These are phyloP conservation scores for Acipenser ruthenus DNA, from an alignment of 2,797 vertebrate species.

Conservation along the genomic window DNA sequence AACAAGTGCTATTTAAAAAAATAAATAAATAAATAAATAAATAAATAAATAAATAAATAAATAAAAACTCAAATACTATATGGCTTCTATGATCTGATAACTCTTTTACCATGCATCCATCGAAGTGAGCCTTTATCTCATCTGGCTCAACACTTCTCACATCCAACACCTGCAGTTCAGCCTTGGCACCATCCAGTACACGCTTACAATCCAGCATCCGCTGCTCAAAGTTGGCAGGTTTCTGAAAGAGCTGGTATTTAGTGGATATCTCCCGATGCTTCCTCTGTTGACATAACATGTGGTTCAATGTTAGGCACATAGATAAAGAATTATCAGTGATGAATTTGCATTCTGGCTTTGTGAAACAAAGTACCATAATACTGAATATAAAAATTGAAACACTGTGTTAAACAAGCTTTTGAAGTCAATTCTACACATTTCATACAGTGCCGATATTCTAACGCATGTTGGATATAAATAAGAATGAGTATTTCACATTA, in stretches of 20 bases:
- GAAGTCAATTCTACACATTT: too few species aligned
- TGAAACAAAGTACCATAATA: too few species aligned
- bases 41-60: too few species aligned
- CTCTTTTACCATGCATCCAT: slow-evolving; percentile 80
- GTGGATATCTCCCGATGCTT: slow-evolving; percentile 90
- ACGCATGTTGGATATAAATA: too few species aligned
- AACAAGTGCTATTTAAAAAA: background rate
- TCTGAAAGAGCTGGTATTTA: slow-evolving; percentile 96
- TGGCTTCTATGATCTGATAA: background rate
- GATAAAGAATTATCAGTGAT: too few species aligned
- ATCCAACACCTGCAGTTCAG: slow-evolving; percentile 78
- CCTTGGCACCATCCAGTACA: slow-evolving; percentile 80
- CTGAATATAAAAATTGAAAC: too few species aligned
- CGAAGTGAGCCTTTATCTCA: slow-evolving; percentile 77
- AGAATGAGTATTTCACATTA: too few species aligned
- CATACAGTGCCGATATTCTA: too few species aligned
- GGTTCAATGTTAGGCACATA: background rate
- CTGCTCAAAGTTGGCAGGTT: slow-evolving; percentile 96
- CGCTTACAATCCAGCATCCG: slow-evolving; percentile 93
- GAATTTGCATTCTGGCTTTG: too few species aligned
- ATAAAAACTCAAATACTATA: background rate
- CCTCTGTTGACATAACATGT: slow-evolving; percentile 57
- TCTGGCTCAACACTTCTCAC: slow-evolving; percentile 75
- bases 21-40: too few species aligned
- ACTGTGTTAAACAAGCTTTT: too few species aligned